Evolutionary conservation across 2,797 vertebrate species (phyloP), one percentile per base, ranked within the genome.

Genomic region (Orestias chungarensis): DNA sequence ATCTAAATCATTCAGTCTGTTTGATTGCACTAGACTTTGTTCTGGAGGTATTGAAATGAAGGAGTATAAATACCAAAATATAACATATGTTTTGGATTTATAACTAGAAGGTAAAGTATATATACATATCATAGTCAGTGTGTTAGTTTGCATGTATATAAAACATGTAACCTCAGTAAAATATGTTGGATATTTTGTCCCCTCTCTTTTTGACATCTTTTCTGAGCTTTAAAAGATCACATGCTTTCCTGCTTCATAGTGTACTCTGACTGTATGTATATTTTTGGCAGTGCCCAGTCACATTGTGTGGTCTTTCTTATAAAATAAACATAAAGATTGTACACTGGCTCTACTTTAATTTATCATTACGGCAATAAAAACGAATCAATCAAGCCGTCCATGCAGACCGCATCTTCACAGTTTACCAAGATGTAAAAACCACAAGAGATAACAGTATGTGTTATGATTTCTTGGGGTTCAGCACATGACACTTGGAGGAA

Each of bases 401-500:
- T 71, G 68, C 27, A 54, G 27, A 47, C 61, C 0, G 2, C 70
- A 57, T 68, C 67, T 81, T 68, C 54, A 50, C 57, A 70, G 17
- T 67, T 52, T 23, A 44, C 46, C 43, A 11, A 29, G 66, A 49
- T 31, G 29, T 44, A 25, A 71, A 78, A 76, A 78, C 47, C 73
- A 75, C 64, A 61, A 68, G 27, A 65, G 33, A 71, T 64, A 65
- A 35, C 57, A 59, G 23, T 71, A 64, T 46, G 43, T 27, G 42
- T 40, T 50, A 54, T 49, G 76, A 76, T 43, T 74, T 71, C 57
- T 75, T n/a, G 31, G n/a, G 42, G 68, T 44, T 17, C 23, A 42
- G 61, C 47, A 43, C 64, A 66, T 49, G 74, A 74, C 74, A 33
- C 79, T 75, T 74, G 64, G 52, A 84, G 79, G 46, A 83, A 76